Evolutionary conservation across 2,888 invertebrate species (phyloP).

Genomic region (Andrena flavipes): DNA sequence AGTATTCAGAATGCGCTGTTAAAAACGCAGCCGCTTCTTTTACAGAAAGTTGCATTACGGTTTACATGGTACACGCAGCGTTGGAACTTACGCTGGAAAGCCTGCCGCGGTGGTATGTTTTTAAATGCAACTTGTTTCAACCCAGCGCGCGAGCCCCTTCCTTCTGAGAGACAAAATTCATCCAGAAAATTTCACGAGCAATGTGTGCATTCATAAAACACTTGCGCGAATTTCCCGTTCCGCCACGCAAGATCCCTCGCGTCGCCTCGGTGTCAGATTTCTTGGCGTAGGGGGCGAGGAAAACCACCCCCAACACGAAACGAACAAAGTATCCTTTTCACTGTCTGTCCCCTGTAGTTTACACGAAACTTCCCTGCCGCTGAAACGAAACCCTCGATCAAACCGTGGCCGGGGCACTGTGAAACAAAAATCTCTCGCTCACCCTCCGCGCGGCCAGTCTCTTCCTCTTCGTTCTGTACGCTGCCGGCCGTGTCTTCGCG

Average conservation of each 20-base stretch:
- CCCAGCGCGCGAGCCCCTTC: background rate
- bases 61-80: background rate
- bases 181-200: too few relatives aligned
- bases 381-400: constrained; percentile 16
- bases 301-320: background rate
- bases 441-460: background rate
- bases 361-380: background rate
- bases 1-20: too few relatives aligned
- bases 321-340: constrained; percentile 1
- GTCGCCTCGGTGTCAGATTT: background rate
- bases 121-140: constrained; percentile 16
- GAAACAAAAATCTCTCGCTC: constrained; percentile 16
- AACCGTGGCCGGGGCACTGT: background rate
- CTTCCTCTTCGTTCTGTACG: background rate
- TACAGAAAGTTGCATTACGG: background rate
- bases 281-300: background rate
- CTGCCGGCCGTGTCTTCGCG: background rate
- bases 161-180: too few relatives aligned
- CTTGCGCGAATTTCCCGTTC: too few relatives aligned
- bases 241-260: too few relatives aligned
- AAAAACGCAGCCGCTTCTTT: background rate
- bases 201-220: too few relatives aligned
- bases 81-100: constrained; percentile 13
- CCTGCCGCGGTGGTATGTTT: constrained; percentile 1
- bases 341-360: background rate